Conservation (phyloP, 1,140 invertebrate species). For the Cydia strobilella region DNA sequence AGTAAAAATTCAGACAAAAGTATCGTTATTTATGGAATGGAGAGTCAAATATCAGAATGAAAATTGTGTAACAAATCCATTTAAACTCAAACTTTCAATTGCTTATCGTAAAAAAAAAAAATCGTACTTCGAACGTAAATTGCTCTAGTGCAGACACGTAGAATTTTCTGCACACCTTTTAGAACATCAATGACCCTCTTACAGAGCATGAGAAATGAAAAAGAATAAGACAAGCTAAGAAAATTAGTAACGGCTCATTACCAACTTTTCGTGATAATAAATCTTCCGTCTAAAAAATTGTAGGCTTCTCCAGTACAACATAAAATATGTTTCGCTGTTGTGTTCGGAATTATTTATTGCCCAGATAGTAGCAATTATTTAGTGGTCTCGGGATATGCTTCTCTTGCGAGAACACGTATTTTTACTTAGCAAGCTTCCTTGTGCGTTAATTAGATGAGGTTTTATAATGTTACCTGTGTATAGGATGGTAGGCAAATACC, state of each 20-base stretch:
- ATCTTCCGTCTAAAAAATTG: constrained; percentile 21
- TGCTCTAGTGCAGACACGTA: too few relatives aligned
- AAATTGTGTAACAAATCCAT: too few relatives aligned
- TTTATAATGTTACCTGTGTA: background rate
- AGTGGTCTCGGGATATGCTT: constrained; percentile 18
- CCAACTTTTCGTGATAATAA: constrained; percentile 30
- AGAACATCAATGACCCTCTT: too few relatives aligned
- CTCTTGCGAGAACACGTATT: background rate
- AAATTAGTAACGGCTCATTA: constrained; percentile 29
- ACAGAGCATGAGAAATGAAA: too few relatives aligned
- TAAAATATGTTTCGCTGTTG: constrained; percentile 17
- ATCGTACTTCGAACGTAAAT: too few relatives aligned
- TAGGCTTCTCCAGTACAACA: constrained; percentile 1
- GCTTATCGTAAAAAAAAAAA: too few relatives aligned
- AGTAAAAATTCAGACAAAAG: too few relatives aligned
- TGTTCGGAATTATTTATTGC: constrained; percentile 23
- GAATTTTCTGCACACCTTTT: too few relatives aligned
- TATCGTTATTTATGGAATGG: too few relatives aligned
- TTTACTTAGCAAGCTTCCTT: constrained; percentile 21
- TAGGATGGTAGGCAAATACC: background rate
- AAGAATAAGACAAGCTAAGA: constrained; percentile 4
- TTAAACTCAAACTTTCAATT: too few relatives aligned
- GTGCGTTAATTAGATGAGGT: background rate
- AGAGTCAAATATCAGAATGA: too few relatives aligned
- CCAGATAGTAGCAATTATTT: constrained; percentile 30